phyloP scores from a whole-genome alignment of 2,888 invertebrate species.

The Oegoconia quadripuncta region DNA sequence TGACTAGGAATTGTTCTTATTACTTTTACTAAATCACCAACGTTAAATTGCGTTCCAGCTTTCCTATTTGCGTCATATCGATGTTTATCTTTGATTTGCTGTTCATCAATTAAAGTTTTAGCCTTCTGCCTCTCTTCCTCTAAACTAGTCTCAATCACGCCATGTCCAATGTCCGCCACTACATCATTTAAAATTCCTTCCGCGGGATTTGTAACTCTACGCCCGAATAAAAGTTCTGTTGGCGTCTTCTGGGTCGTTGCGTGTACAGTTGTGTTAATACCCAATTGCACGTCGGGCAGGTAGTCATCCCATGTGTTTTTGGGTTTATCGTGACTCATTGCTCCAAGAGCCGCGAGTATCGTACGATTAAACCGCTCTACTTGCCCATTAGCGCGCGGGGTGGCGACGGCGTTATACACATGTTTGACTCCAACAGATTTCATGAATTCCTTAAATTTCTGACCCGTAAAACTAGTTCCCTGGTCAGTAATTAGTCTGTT shows the following conservation, averaged over 20 bases:
- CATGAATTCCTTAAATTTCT: constrained; percentile 1
- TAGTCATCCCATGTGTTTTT: constrained; percentile 2
- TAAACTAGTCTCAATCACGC: too few species aligned
- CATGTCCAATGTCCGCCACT: too few species aligned
- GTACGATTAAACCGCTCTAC: background rate
- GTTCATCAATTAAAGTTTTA: constrained; percentile 2
- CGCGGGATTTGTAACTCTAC: constrained; percentile 2
- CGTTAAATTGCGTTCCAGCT: background rate
- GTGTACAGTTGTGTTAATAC: constrained; percentile 7
- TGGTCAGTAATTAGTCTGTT: constrained; percentile 5
- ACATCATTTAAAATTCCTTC: background rate
- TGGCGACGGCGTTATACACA: background rate
- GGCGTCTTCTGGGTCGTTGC: constrained; percentile 9
- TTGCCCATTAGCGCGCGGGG: constrained; percentile 4
- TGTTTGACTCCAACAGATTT: constrained; percentile 4
- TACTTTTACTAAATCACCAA: constrained; percentile 6
- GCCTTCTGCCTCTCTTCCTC: constrained; percentile 9
- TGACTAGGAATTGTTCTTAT: background rate
- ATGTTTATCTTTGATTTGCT: constrained; percentile 12
- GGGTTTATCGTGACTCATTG: background rate
- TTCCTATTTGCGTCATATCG: constrained; percentile 5
- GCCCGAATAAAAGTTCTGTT: constrained; percentile 10
- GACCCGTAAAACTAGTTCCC: constrained; percentile 5
- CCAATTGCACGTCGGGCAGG: constrained; percentile 8
- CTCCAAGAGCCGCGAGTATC: too few species aligned